Evolutionary conservation across 2,113 vertebrate genomes (phyloP), one percentile per base, ranked within the genome.

Genomic region (Seriola aureovittata): DNA sequence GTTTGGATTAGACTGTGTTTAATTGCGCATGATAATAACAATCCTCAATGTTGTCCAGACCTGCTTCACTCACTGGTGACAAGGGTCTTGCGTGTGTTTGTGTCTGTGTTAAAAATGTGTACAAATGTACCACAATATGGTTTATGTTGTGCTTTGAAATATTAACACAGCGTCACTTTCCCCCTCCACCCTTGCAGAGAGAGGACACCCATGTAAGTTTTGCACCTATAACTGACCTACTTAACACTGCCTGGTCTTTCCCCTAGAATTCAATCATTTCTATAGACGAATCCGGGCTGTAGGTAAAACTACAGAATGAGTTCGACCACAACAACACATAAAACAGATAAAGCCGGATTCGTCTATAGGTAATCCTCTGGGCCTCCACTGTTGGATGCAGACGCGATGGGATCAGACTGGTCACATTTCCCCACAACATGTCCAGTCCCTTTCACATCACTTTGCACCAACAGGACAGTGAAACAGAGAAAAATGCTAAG

Each of bases 121-220:
- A 65, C 60, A 75, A 40, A 67, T 80, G 65, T 84, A 73, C 48
- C 82, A 68, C 81, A 58, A 44, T 79, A 5, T 50, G 4, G 67
- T 81, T 79, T 84, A 71, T 87, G 72, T 79, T 89, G 68, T 89
- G 72, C 73, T 81, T 84, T 76, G 74, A 79, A 80, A 85, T 88
- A 91, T 92, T 94, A 95, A 95, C 87, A 71, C 79, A 29, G 40
- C 71, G 54, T 93, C 86, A 92, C 90, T 93, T 81, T 87, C 91
- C 79, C 87, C 82, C 85, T 79, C 85, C 84, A 89, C 75, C 85
- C 85, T 86, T 93, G 82, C 95, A 96, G 95, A 96, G 84, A 95
- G 95, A 95, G 95, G 95, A 95, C 95, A 96, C 87, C 95, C 95
- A 96, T 96, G 95, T 96, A 96, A 96, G 95, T 96, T 87, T 88